Evolutionary conservation across 2,888 invertebrate genomes (phyloP), one percentile per base, ranked within the genome.

Genomic region (Morpho helenor): DNA sequence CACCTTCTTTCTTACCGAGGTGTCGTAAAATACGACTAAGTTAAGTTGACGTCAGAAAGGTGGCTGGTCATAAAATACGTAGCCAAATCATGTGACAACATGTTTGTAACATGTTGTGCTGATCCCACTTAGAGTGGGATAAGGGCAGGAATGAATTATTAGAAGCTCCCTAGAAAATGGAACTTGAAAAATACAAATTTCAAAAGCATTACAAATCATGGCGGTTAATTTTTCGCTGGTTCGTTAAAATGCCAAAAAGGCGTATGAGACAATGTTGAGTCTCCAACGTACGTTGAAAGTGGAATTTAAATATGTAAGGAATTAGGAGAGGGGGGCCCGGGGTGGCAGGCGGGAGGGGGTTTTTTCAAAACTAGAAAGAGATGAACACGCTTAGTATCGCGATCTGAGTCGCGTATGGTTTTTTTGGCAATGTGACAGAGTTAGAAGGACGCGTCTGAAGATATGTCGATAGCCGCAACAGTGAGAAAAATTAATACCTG

Each of bases 231-330:
- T 57, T 54, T 58, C 54, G 52, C 45, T 49, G 55, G 58, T 55
- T 57, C 61, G 62, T 59, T 62, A 62, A 66, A 67, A 66, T 80
- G 70, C 78, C 74, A 76, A 74, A 81, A 82, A 75, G 63, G 77
- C 80, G 76, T 80, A 76, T 74, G 84, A 87, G 87, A 87, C 88
- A 88, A 87, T 88, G 87, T 84, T 42, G 81, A 86, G 82, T 83
- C 84, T 78, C 81, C 71, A 69, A 70, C 77, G 74, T 74, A 78
- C 84, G 82, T 76, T 80, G 82, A 78, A 87, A 89, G 87, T 87
- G 84, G 88, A 89, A 88, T 90, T 89, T 89, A 90, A 90, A 90
- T 89, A 88, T 88, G 89, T 89, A 89, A 87, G 87, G 89, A 89
- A 89, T 90, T 89, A 90, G 89, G 88, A 82, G 82, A 72, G 75